phyloP scores from a whole-genome alignment of 2,888 invertebrate genomes.

The Caenorhabditis sinica region DNA sequence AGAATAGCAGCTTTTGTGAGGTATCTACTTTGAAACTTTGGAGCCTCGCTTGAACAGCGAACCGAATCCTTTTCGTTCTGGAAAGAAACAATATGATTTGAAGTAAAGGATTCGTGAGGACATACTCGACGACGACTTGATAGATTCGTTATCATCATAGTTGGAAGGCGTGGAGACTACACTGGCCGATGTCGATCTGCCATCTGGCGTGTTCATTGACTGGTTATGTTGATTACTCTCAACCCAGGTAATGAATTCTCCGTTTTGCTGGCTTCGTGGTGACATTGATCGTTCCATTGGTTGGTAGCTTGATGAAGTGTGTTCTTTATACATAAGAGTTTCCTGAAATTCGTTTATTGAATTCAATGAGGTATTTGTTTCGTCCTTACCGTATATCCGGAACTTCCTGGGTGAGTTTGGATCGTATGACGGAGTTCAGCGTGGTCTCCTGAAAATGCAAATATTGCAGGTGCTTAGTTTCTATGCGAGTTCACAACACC shows the following conservation, averaged over 20 bases:
- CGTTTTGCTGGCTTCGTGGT: conserved; percentile 57
- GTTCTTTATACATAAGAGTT: conserved; percentile 67
- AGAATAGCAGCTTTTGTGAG: conserved; percentile 29
- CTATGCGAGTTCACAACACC: neutral
- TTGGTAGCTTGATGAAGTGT: conserved; percentile 62
- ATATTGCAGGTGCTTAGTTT: neutral
- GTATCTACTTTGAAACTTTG: conserved; percentile 61
- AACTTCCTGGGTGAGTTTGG: conserved; percentile 52
- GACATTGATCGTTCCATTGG: conserved; percentile 59
- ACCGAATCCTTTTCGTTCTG: conserved; percentile 68
- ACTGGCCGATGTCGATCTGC: conserved; percentile 53
- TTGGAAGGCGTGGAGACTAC: conserved; percentile 56
- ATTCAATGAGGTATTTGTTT: no score
- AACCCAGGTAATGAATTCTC: conserved; percentile 74
- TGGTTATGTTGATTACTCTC: conserved; percentile 65
- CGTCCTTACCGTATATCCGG: conserved; percentile 61
- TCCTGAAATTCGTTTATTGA: conserved; percentile 54
- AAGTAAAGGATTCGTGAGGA: neutral
- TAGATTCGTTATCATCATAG: conserved; percentile 70
- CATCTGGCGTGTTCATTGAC: conserved; percentile 45
- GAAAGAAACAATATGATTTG: conserved; percentile 12
- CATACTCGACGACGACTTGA: conserved; percentile 66
- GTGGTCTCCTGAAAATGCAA: conserved; percentile 57
- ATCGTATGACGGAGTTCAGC: conserved; percentile 56
- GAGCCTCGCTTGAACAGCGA: conserved; percentile 68